Evolutionary conservation across 2,888 invertebrate species (phyloP), one percentile per base, ranked within the genome.

Genomic region (Leptinotarsa peninsularis): DNA sequence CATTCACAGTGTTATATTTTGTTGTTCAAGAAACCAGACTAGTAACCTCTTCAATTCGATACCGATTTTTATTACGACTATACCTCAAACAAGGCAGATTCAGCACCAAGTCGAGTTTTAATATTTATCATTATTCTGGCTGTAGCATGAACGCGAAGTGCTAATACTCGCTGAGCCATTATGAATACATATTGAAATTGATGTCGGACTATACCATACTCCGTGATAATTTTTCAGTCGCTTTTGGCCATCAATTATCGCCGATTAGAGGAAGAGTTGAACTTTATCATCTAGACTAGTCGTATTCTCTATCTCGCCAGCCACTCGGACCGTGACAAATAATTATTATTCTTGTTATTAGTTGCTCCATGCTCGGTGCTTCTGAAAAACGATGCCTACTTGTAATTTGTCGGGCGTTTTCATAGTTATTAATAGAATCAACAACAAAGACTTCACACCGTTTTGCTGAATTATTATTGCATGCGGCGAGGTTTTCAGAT

Each of bases 121-220:
- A 77, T 78, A 78, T 78, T 79, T 79, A 78, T 79, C 77, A 75
- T 63, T 7, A 75, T 72, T 73, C 71, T 72, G 67, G 68, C 56
- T 15, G 71, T 21, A 23, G 63, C 50, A 73, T 78, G 77, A 80
- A 78, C 72, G 78, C 23, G 21, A 75, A 76, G 78, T 68, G 77
- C 75, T 72, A 71, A 14, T 58, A 23, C 4, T 23, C 23, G 58
- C 58, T 23, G 58, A 14, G 71, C 68, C 73, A 71, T 43, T 43
- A 43, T 43, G 77, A 80, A 80, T 79, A 78, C 76, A 75, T 77
- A 76, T 72, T 52, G 76, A 67, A 76, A 80, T 72, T 75, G 76
- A 80, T 78, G 76, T 68, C 67, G 72, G 69, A 71, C 49, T 70
- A 52, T 52, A 69, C 71, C 71, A 75, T 71, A 69, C 76, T 73